Conservation (phyloP, 2,888 invertebrate genomes). For the Desoria tigrina region DNA sequence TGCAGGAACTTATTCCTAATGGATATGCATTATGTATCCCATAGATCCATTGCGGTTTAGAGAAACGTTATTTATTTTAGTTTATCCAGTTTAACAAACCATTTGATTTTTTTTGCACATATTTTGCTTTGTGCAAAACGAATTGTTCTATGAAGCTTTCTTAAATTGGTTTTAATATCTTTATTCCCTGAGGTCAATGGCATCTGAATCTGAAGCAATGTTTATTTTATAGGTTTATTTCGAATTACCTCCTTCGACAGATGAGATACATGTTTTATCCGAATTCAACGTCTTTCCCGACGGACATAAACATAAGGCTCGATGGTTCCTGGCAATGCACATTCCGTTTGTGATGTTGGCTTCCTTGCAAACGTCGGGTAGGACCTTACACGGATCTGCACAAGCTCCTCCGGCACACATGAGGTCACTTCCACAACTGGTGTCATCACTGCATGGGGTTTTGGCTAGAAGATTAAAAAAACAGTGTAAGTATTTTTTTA, state of each 20-base stretch:
- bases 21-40: too few species aligned
- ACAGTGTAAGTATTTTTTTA: background rate
- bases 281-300: constrained; percentile 53
- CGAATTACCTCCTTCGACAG: constrained; percentile 27
- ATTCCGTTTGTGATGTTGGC: constrained; percentile 46
- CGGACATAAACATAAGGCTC: constrained; percentile 51
- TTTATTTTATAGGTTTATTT: too few species aligned
- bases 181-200: too few species aligned
- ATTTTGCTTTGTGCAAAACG: too few species aligned
- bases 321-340: constrained; percentile 51
- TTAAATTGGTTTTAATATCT: too few species aligned
- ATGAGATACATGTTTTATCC: constrained; percentile 36
- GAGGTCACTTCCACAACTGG: constrained; percentile 53
- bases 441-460: constrained; percentile 53
- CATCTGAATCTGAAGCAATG: too few species aligned
- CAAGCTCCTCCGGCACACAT: constrained; percentile 55
- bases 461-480: constrained; percentile 40
- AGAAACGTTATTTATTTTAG: constrained; percentile 10
- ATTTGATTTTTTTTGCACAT: background rate
- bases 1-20: too few species aligned
- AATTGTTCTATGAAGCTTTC: too few species aligned
- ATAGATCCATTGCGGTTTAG: constrained; percentile 5
- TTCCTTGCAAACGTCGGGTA: constrained; percentile 45
- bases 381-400: constrained; percentile 51
- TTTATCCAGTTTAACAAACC: constrained; percentile 8